Evolutionary conservation across 2,888 invertebrate genomes (phyloP).

Genomic region (Lymantria monacha): DNA sequence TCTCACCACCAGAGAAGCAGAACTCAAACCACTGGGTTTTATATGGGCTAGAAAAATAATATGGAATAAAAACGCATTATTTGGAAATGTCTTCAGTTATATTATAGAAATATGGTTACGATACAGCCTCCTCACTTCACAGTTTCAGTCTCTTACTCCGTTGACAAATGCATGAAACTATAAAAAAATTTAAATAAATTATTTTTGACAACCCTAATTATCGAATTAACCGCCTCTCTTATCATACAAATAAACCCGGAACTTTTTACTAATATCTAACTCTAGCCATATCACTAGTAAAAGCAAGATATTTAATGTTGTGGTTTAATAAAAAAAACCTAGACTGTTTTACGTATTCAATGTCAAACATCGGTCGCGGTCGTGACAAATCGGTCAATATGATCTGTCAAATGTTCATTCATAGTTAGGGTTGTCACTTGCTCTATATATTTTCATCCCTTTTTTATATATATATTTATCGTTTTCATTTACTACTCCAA

Average conservation of each 20-base stretch:
- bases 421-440: neutral
- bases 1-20: no score
- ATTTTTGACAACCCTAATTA: neutral
- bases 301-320: conserved; percentile 9
- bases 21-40: no score
- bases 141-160: no score
- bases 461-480: no score
- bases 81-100: no score
- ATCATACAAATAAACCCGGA: conserved; percentile 13
- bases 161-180: no score
- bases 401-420: neutral
- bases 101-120: no score
- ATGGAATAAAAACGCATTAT: no score
- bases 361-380: conserved; percentile 3
- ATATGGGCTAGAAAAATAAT: no score
- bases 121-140: no score
- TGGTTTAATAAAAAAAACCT: conserved; percentile 12
- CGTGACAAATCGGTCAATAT: neutral
- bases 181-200: no score
- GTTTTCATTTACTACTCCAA: no score
- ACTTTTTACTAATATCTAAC: neutral
- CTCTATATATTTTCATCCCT: neutral
- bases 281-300: conserved; percentile 8
- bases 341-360: conserved; percentile 1
- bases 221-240: neutral